Conservation (phyloP, 2,888 invertebrate species). For the Oasisia sp. region DNA sequence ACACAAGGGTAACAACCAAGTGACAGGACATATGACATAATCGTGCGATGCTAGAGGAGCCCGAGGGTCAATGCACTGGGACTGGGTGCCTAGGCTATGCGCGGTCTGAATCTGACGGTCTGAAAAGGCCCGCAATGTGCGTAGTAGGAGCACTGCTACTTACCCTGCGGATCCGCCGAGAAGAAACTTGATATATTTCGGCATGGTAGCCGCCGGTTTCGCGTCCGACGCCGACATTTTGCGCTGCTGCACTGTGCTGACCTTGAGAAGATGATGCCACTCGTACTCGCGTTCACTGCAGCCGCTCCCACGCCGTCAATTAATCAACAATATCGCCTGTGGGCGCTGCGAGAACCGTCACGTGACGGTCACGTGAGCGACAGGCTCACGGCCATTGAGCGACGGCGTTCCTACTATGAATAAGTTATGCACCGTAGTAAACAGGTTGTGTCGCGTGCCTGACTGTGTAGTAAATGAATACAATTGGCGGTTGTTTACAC, state of each 20-base stretch:
- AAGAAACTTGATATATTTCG: constrained; percentile 81
- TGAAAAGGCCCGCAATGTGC: too few species aligned
- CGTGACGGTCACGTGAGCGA: not conserved
- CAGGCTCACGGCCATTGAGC: not conserved
- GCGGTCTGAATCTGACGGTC: not conserved
- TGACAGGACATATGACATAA: not conserved
- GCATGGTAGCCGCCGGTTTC: constrained; percentile 66
- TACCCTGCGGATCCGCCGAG: constrained; percentile 88
- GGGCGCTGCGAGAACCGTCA: not conserved
- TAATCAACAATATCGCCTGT: not conserved
- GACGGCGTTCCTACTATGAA: not conserved
- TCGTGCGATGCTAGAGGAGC: not conserved
- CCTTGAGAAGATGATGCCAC: not conserved
- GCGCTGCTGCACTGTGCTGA: constrained; percentile 6
- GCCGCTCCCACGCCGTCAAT: not conserved
- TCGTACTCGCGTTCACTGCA: not conserved
- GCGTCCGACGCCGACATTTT: not conserved
- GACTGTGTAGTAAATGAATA: not conserved
- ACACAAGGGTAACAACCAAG: not conserved
- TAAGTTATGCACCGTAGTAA: not conserved
- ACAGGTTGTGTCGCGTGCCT: not conserved
- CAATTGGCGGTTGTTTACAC: not conserved
- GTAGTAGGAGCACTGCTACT: constrained; percentile 49
- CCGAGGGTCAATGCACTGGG: not conserved
- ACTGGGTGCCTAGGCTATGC: not conserved